Evolutionary conservation across 2,113 vertebrate species (phyloP), one percentile per base, ranked within the genome.

Genomic region (Mesocricetus auratus): DNA sequence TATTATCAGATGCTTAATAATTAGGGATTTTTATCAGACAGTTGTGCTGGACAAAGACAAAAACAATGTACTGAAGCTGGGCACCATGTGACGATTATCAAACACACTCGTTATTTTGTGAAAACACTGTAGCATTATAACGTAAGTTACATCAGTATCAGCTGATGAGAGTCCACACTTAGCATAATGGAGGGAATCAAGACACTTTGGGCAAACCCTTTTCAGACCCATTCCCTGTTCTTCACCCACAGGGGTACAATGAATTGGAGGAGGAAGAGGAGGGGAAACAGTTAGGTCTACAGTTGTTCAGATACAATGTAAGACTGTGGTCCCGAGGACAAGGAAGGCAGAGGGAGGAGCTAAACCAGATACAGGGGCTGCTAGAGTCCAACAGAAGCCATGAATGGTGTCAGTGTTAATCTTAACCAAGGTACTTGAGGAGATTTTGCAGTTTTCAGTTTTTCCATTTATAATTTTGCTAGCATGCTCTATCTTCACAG

Each of bases 1-100:
- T 97, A 98, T 96, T 96, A 97, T 97, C 97, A 98, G 94, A 98
- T 98, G 97, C 93, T 97, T 97, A 58, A 96, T 98, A 98, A 98
- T 98, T 98, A 98, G 96, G 98, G 97, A 97, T 98, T 98, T 86
- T 98, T 97, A 97, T 97, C 96, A 97, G 97, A 97, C 89, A 96
- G 95, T 89, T 90, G 77, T 96, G 96, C 97, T 96, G 96, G 98
- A 98, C 95, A 97, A 97, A 95, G 97, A 97, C 90, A n/a, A 86
- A 98, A 96, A 98, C 93, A 98, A 98, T 97, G 24, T 12, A 95
- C 66, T 89, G 89, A 94, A 91, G 94, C 31, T 24, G 92, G 58
- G 69, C 1, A 62, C 83, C 3, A 36, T 94, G 62, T 26, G 16
- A 77, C 83, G 47, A 56, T 2, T 15, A 39, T 79, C 73, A n/a